phyloP scores from a whole-genome alignment of 2,113 vertebrate genomes.

The Corvus moneduloides region DNA sequence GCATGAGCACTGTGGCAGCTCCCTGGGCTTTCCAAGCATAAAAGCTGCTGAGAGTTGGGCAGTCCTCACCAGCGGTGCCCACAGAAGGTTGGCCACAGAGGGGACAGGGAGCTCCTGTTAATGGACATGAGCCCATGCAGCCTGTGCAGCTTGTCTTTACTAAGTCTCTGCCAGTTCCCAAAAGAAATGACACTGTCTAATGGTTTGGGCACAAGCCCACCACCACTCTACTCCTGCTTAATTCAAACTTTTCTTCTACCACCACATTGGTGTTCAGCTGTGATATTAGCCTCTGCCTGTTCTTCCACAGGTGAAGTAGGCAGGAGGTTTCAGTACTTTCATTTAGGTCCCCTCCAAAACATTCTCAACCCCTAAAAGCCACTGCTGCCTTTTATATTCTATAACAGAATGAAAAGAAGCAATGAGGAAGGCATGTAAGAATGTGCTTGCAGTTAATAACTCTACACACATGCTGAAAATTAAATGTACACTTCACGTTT shows the following conservation, averaged over 20 bases:
- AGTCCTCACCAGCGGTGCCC: too few relatives aligned
- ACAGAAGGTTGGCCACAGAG: neutral
- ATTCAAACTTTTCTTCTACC: neutral
- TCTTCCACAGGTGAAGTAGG: neutral
- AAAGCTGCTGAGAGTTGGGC: neutral
- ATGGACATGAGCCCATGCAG: neutral
- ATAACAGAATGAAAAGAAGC: neutral
- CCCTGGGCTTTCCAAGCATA: neutral
- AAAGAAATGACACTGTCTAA: neutral
- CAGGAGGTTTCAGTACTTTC: neutral
- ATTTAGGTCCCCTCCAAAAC: neutral
- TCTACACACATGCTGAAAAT: conserved; percentile 30
- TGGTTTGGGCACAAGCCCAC: neutral
- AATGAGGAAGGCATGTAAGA: neutral
- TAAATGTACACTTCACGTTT: conserved; percentile 29
- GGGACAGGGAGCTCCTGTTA: neutral
- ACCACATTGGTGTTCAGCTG: accelerated
- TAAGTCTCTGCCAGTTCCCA: neutral
- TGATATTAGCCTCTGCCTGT: neutral
- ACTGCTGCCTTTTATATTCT: neutral
- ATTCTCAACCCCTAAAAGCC: neutral
- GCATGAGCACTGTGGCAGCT: neutral
- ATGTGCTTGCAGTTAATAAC: conserved; percentile 14
- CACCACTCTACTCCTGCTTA: neutral
- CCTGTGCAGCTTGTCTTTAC: neutral